Base-by-base conservation (phyloP, 2,797 vertebrate genomes). In the Falco peregrinus region DNA sequence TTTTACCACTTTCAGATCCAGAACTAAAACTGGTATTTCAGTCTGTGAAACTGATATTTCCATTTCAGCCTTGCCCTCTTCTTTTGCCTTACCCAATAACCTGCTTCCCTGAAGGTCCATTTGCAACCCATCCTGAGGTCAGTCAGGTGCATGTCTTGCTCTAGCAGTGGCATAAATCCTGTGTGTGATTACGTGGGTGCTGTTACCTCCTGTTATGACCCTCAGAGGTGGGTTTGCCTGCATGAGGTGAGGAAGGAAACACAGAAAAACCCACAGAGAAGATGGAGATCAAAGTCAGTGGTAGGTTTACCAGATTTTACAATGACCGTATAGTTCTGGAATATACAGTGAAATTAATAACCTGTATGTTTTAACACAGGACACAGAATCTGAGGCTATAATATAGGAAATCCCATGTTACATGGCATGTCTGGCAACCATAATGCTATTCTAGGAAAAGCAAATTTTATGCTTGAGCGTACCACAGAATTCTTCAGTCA, bases 341-440 rank as follows among this genome's bases (percentile, higher is more conserved):
- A 65, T 69, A 81, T 16, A 48, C 3, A 31, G 15, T 17, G 15
- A 51, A 84, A 71, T 60, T 61, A 75, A 78, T 64, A 84, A 78
- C 45, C 12, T 57, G 3, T n/a, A 26, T 54, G 17, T 60, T 93
- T 85, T 71, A 71, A 91, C 43, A 81, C n/a, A 89, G 26, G 29
- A 51, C 21, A 3, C 26, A 51, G 19, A 64, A 61, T 64, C 54
- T 67, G 59, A 93, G 65, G 24, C 53, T 64, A 25, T 71, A 91
- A 57, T 64, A 68, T 50, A 88, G 84, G 79, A 92, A 84, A 95
- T 84, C 76, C 54, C 41, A 56, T 59, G 69, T 86, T 86, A 59
- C 76, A 84, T 12, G 0, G 53, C 69, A 45, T 73, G 43, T 91
- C 94, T 97, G 91, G 94, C 94, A 96, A 84, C 26, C 61, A 65